Base-by-base conservation (phyloP, 2,888 invertebrate species). In the Plebejus anna region DNA sequence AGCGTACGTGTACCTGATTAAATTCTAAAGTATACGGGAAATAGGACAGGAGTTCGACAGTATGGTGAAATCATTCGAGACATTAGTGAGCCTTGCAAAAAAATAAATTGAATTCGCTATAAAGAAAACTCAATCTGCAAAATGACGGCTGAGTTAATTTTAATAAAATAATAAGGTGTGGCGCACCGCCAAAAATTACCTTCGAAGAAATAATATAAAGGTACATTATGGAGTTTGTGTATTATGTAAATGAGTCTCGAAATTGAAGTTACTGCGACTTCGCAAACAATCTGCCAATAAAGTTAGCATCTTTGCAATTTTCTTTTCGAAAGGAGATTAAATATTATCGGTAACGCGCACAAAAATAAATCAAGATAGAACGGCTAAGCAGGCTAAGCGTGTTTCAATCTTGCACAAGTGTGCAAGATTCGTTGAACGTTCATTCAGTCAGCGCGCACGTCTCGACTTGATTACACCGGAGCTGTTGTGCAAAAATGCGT, bases 131-230 rank as follows among this genome's bases (percentile, higher is more conserved):
- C 66, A 66, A 66, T 66, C 66, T 66, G 32, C 32, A 4, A 13
- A 66, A 66, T 66, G 32, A 66, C 16, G 66, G 32, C 66, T 32
- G 36, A 32, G 66, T 66, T 66, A 66, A 66, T 66, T 66, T 66
- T 66, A 32, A 66, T 66, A 66, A 66, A 66, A 66, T 36, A 66
- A 66, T 66, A 66, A 66, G 66, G 66, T 66, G 36, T 66, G 66
- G 66, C 66, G 66, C 66, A 66, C 66, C 66, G 66, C 66, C 66
- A 66, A 66, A 66, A 66, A 66, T 66, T 66, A 66, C 66, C 32
- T 66, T 66, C 66, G 66, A 66, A 66, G 32, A 36, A 66, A 66
- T 66, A 66, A 66, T 66, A 66, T 66, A 66, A 66, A 66, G 66
- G 66, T 66, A 66, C 66, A 32, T 66, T 66, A 66, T 66, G 32